Percentiles rank a stretch among this genome's conserved stretches.
phyloP scores from a whole-genome alignment of 2,113 vertebrate species.

The Nothocercus nigrocapillus region DNA sequence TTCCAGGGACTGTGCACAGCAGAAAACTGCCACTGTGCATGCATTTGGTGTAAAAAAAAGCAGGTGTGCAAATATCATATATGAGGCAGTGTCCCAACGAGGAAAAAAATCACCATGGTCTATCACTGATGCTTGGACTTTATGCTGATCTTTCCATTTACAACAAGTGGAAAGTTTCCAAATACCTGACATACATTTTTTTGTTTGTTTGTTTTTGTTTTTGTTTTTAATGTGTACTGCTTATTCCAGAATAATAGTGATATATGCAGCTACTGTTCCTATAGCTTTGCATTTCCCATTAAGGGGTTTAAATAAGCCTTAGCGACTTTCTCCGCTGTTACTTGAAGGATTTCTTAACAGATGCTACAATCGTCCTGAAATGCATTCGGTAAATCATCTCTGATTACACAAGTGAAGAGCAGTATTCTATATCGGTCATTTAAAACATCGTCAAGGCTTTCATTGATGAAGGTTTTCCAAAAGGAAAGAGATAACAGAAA shows the following conservation, averaged over 20 bases:
- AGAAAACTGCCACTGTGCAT: background rate
- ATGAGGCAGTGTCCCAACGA: background rate
- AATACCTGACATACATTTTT: background rate
- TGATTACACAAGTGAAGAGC: conserved; percentile 31
- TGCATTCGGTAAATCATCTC: conserved; percentile 9
- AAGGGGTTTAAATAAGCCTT: background rate
- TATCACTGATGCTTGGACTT: background rate
- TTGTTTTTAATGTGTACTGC: background rate
- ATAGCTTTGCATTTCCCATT: background rate
- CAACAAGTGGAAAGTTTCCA: background rate
- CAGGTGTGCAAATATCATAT: background rate
- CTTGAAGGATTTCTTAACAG: background rate
- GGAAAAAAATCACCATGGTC: conserved; percentile 23
- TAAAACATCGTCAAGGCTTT: conserved; percentile 45
- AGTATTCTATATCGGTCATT: background rate
- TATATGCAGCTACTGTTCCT: background rate
- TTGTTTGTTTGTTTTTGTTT: background rate
- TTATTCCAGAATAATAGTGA: background rate
- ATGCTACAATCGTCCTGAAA: background rate
- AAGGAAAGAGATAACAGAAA: conserved; percentile 12
- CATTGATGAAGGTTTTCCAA: background rate
- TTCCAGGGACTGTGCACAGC: background rate
- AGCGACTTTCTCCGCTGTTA: background rate
- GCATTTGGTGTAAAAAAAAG: background rate
- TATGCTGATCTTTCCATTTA: background rate